A percentile compares a stretch with the other conserved stretches of the same genome.
Evolutionary conservation across 2,797 vertebrate genomes (phyloP).

Genomic region (Triplophysa bombifrons): DNA sequence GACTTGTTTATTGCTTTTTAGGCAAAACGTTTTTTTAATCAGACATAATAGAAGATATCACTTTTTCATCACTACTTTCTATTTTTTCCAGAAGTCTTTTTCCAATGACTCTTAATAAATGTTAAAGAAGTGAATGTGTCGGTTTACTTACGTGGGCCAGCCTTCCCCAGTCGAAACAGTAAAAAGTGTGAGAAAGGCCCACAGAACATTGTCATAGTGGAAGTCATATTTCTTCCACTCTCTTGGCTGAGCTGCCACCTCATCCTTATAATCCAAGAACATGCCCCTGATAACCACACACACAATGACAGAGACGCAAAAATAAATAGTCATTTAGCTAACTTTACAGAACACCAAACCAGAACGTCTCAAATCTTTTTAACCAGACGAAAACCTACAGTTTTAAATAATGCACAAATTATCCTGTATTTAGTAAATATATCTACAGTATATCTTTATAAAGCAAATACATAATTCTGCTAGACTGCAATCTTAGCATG

Average conservation of each 20-base stretch:
- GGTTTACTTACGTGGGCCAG: constrained; percentile 90
- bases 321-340: neutral
- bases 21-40: too few relatives aligned
- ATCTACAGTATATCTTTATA: neutral
- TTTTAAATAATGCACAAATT: neutral
- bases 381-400: neutral
- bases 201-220: constrained; percentile 96
- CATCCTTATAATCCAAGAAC: constrained; percentile 90
- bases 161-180: constrained; percentile 97
- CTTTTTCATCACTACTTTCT: too few relatives aligned
- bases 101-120: neutral
- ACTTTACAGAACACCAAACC: neutral
- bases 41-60: neutral
- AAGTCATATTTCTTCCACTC: constrained; percentile 97
- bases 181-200: constrained; percentile 95
- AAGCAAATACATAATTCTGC: neutral
- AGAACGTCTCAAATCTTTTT: too few relatives aligned
- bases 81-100: too few relatives aligned
- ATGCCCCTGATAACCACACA: constrained; percentile 81
- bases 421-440: neutral
- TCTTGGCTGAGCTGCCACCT: constrained; percentile 87
- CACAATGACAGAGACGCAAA: constrained; percentile 5
- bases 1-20: too few relatives aligned
- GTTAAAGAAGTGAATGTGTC: neutral
- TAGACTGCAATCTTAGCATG: neutral